phyloP scores from a whole-genome alignment of 2,888 invertebrate species.

The Oscheius sp. region DNA sequence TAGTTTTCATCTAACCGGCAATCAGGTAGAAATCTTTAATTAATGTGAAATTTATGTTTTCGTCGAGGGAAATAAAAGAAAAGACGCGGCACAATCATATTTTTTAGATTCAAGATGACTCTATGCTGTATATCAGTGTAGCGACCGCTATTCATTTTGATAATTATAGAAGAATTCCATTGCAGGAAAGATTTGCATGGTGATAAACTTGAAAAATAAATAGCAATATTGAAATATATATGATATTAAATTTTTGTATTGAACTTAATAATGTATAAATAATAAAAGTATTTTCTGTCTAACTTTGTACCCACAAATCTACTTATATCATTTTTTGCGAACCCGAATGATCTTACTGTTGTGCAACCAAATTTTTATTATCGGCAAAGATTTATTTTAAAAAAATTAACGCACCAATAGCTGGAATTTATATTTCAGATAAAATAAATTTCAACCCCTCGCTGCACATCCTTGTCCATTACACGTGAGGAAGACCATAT shows the following conservation, averaged over 20 bases:
- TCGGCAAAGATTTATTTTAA: too few species aligned
- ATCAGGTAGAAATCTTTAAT: too few species aligned
- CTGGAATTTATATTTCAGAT: too few species aligned
- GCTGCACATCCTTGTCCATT: slow-evolving; percentile 15
- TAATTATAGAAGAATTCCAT: background rate
- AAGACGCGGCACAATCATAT: background rate
- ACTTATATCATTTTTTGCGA: too few species aligned
- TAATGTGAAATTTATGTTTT: too few species aligned
- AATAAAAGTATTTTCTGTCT: too few species aligned
- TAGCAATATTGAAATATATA: background rate
- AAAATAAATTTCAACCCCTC: background rate
- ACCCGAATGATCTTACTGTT: too few species aligned
- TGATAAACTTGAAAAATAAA: slow-evolving; percentile 16
- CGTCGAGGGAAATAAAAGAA: too few species aligned
- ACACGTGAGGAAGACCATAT: background rate
- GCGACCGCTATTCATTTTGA: background rate
- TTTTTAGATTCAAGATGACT: background rate
- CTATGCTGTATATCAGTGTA: background rate
- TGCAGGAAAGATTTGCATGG: slow-evolving; percentile 10
- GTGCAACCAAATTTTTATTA: too few species aligned
- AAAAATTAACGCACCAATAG: too few species aligned
- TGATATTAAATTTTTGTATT: background rate
- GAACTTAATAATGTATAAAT: slow-evolving; percentile 53
- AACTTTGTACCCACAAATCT: too few species aligned
- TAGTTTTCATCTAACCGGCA: too few species aligned